A percentile compares a stretch with the other conserved stretches of the same genome.
Conservation (phyloP, 2,797 vertebrate genomes). For the Chrysocyon brachyurus region DNA sequence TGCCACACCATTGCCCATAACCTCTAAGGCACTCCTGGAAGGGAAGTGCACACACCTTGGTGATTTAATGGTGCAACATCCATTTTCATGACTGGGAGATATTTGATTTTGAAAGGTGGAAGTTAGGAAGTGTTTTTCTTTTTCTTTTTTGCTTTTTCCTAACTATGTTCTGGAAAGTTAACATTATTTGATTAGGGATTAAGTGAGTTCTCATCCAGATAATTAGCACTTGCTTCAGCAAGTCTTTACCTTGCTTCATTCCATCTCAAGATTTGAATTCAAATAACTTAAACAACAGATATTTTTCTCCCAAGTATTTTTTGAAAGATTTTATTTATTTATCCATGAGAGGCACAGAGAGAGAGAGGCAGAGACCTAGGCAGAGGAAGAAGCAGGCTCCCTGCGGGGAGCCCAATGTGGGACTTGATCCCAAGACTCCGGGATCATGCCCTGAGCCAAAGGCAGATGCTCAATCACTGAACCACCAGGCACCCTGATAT, state of each 20-base stretch:
- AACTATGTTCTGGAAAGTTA: background rate
- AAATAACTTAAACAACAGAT: background rate
- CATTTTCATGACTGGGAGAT: background rate
- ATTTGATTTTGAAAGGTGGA: slow-evolving; percentile 31
- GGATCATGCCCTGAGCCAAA: too few relatives aligned
- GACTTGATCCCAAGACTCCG: too few relatives aligned
- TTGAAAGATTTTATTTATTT: too few relatives aligned
- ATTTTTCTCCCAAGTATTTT: background rate
- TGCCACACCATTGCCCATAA: background rate
- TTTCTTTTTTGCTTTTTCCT: background rate
- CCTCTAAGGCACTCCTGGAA: background rate
- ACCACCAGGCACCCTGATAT: too few relatives aligned
- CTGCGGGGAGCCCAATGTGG: too few relatives aligned
- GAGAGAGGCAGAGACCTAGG: too few relatives aligned
- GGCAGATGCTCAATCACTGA: too few relatives aligned
- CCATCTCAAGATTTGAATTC: background rate
- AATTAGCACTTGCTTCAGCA: background rate
- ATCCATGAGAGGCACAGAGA: too few relatives aligned
- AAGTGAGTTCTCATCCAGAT: background rate
- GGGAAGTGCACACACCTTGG: background rate
- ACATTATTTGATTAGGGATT: background rate
- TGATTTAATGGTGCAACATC: background rate
- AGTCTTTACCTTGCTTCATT: background rate
- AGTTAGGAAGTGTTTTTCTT: background rate
- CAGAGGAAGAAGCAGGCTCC: too few relatives aligned